Percentiles rank a stretch among this genome's conserved stretches.
These are phyloP conservation scores for Sclerurus mexicanus DNA, from an alignment of 2,113 vertebrate genomes.

Conservation along the genomic window DNA sequence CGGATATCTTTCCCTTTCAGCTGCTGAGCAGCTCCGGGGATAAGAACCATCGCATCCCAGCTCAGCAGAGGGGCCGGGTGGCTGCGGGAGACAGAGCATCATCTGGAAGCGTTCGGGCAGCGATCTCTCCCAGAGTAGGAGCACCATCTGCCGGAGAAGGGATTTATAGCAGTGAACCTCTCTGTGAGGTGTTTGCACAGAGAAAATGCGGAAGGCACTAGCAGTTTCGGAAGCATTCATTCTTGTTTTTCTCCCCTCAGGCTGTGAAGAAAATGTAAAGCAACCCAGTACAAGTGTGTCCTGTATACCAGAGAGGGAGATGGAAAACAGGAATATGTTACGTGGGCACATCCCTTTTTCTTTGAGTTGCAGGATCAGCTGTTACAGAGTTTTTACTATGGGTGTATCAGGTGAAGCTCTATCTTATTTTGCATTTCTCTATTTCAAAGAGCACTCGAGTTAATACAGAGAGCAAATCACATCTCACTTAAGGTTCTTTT, in stretches of 20 bases:
- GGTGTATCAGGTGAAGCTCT: not conserved
- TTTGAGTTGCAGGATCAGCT: not conserved
- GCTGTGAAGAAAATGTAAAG: not conserved
- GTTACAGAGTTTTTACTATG: not conserved
- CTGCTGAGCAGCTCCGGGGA: not conserved
- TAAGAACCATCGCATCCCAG: not conserved
- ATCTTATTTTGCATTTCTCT: not conserved
- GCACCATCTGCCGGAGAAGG: conserved; percentile 53
- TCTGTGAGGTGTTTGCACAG: accelerated
- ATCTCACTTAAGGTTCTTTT: not conserved
- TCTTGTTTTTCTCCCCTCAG: not conserved
- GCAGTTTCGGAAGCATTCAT: not conserved
- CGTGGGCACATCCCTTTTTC: not conserved
- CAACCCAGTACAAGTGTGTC: not conserved
- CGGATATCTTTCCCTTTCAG: not conserved
- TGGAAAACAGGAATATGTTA: not conserved
- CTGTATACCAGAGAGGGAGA: not conserved
- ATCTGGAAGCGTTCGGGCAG: accelerated
- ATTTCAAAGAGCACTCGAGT: not conserved
- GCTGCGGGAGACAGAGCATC: not conserved
- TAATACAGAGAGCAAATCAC: not conserved
- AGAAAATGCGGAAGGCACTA: not conserved
- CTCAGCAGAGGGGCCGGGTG: not conserved
- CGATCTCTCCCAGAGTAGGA: conserved; percentile 9
- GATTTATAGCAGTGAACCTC: not conserved